Evolutionary conservation across 2,113 vertebrate genomes (phyloP), one percentile per base, ranked within the genome.

Genomic region (Clarias magur): DNA sequence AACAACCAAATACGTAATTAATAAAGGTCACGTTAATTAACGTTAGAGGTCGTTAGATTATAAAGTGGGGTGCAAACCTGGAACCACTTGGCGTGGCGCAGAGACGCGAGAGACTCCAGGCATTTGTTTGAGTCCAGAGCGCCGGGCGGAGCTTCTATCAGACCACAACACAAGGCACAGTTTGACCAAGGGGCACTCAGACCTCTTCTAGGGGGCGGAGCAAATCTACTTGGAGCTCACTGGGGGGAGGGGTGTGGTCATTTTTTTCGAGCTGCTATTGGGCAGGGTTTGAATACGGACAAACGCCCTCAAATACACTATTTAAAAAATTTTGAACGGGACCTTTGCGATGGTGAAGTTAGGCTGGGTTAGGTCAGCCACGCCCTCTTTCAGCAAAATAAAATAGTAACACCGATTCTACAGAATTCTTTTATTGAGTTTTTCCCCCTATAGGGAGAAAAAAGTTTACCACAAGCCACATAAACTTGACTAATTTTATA

Each of bases 101-200:
- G 97, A 95, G 98, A 98, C 96, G 98, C 98, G 97, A 99, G 97
- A 96, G 98, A 97, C 96, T 97, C 96, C 95, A 99, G 98, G 96
- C 98, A 99, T 98, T 99, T 99, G 96, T 98, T 98, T 97, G 97
- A 98, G 97, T 99, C 98, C 98, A 99, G 97, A 96, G 98, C 96
- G 94, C 99, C 98, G 97, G 97, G 97, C 96, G 97, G 97, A 94
- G 97, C 97, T 96, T 99, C 98, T 99, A 97, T 95, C 97, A 96
- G 96, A 97, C 97, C 97, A 99, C 97, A 98, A 98, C 97, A 98
- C 96, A 99, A 98, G 98, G 97, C 95, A 99, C 97, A 95, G 98
- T 98, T 98, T 99, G 98, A 99, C 97, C 98, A 99, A 99, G 97
- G 97, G 97, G 96, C 97, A 94, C 95, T 97, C 97, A 97, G 98